Base-by-base conservation (phyloP, 2,797 vertebrate species). In the Mormyrops attenuatus region DNA sequence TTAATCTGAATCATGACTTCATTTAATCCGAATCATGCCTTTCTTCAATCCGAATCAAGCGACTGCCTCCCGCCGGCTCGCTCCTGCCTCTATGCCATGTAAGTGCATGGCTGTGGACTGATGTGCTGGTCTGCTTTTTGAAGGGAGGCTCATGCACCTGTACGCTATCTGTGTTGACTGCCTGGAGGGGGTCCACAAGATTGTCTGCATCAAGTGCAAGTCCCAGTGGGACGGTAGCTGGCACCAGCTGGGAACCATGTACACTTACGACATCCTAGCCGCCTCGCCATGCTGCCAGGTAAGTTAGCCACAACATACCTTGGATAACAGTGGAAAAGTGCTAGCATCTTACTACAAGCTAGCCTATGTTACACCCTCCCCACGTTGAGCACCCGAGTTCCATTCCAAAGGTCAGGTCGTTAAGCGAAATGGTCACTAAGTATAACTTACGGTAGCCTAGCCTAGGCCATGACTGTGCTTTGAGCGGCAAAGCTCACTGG, bases 201-300 rank as follows among this genome's bases (percentile, higher is more conserved):
- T 99, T 88, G 97, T 99, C 93, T 99, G 99, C 96, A 99, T 99
- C 95, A 99, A 99, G 93, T 99, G 99, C 95, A 99, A 99, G 94
- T 99, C 98, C 0, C 97, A 97, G 69, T 99, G 99, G 99, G 99
- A 99, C 57, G 99, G 99, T 92, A 99, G 99, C 96, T 99, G 99
- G 98, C 99, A 99, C 94, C 99, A 99, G 91, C 94, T 99, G 95
- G 99, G 99, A 94, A 99, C 99, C 88, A 98, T 99, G 98, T 99
- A 99, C 85, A 99, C 99, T 90, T 99, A 99, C 0, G 99, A 99
- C 93, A 99, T 99, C 94, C 95, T 99, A 96, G 99, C 99, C 53
- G 99, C 99, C 63, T 98, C 98, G 26, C 99, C 99, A 0, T 99
- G 99, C 93, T 99, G 99, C 95, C 99, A 99, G 98, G 99, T 99